Percentiles rank a stretch among this genome's conserved stretches.
phyloP scores from a whole-genome alignment of 2,797 vertebrate genomes.

The Lophotriccus pileatus region DNA sequence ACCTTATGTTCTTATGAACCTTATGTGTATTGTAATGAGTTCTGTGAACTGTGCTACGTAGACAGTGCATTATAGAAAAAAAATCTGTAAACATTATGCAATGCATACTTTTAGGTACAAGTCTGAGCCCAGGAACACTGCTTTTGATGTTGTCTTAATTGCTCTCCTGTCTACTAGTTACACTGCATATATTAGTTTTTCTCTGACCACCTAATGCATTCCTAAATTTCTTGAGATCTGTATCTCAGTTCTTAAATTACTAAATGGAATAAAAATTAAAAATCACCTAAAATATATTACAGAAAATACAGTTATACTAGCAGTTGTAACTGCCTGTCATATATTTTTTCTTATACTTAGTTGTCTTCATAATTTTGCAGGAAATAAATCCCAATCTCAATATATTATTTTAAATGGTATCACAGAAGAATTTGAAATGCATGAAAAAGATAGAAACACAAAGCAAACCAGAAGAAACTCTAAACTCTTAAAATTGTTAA shows the following conservation, averaged over 20 bases:
- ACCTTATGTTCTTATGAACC: not conserved
- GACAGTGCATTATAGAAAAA: not conserved
- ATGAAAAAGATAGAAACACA: not conserved
- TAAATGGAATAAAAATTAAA: not conserved
- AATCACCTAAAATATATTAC: not conserved
- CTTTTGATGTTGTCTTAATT: conserved; percentile 25
- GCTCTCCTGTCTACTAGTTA: not conserved
- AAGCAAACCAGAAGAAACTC: not conserved
- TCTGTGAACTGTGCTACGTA: not conserved
- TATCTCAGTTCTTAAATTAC: conserved; percentile 46
- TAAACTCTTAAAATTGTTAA: not conserved
- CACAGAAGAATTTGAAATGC: conserved; percentile 40
- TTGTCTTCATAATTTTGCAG: conserved; percentile 32
- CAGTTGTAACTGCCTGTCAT: not conserved
- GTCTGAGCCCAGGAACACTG: not conserved
- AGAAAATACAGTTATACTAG: conserved; percentile 29
- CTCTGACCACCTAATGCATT: conserved; percentile 26
- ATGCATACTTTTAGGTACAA: not conserved
- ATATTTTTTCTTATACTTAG: conserved; percentile 3
- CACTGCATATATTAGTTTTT: not conserved
- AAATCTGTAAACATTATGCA: not conserved
- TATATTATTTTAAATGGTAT: conserved; percentile 36
- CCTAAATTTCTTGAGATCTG: conserved; percentile 30
- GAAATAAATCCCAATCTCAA: conserved; percentile 50
- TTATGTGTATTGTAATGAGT: not conserved